These are phyloP conservation scores for Fringilla coelebs DNA, from an alignment of 2,797 vertebrate genomes.

Conservation along the genomic window DNA sequence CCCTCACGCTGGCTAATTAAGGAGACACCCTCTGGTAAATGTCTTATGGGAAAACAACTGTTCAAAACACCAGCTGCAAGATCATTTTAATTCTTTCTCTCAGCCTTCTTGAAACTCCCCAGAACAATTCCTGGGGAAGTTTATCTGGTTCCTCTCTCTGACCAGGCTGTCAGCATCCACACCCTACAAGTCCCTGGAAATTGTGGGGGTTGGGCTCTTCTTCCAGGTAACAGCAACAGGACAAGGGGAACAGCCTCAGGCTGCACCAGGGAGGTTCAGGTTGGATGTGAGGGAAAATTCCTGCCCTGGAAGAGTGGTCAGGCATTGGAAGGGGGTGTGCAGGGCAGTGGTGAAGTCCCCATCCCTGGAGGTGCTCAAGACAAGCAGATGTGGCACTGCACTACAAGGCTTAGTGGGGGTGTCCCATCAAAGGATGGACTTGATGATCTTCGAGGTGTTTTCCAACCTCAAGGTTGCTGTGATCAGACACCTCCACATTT, in stretches of 20 bases:
- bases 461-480: neutral
- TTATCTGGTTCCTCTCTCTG: neutral
- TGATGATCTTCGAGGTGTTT: neutral
- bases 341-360: neutral
- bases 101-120: neutral
- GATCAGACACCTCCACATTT: neutral
- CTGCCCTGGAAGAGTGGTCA: neutral
- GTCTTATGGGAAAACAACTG: neutral
- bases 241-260: neutral
- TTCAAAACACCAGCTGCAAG: neutral
- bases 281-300: too few relatives aligned
- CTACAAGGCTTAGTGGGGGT: fast-evolving
- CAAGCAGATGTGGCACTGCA: neutral
- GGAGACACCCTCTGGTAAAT: neutral
- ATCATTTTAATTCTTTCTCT: neutral
- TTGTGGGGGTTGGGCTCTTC: fast-evolving
- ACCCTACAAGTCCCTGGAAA: neutral
- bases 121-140: neutral
- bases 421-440: too few relatives aligned
- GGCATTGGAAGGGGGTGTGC: neutral
- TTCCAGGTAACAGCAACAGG: neutral
- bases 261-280: neutral
- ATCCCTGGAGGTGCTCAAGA: neutral
- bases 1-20: neutral
- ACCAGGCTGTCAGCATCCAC: neutral